Base-by-base conservation (phyloP, 2,113 vertebrate genomes). In the Numida meleagris region DNA sequence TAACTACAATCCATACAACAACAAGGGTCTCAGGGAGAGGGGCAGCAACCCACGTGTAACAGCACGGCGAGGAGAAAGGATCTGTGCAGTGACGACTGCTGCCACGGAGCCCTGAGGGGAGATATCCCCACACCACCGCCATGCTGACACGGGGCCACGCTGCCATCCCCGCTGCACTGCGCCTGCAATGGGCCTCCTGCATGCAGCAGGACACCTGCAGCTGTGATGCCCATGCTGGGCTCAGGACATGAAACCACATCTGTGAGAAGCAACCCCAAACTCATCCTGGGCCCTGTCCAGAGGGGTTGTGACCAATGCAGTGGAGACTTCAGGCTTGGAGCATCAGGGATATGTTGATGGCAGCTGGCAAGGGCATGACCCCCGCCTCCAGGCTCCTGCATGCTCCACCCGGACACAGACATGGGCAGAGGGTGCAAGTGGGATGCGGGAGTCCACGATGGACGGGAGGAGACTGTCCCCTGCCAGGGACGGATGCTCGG, bases 1-100 rank as follows among this genome's bases (percentile, higher is more conserved):
- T 48, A 95, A 91, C 95, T 95, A 90, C 94, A 96, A n/a, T 95
- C 81, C 70, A 59, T 77, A 91, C 82, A 89, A 94, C 63, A 42
- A 89, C 14, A 2, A 81, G 38, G 77, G 78, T 43, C 7, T 10
- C 4, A 2, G 86, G 86, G 76, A 74, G 68, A 59, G 38, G 86
- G 74, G 81, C 77, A 68, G 86, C 72, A 80, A 87, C 70, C 80
- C 65, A 29, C 0, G 2, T 33, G n/a, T 13, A 58, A 34, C 34
- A 27, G 4, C 33, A 55, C 42, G 43, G 53, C 4, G 4, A 4
- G 1, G 61, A 63, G 55, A 42, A 78, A 78, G 38, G 65, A 66
- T 59, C 75, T 63, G 80, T 51, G 78, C 48, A 9, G 12, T 12
- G 61, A 84, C 1, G 9, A 40, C 15, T 38, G n/a, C 81, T 5